phyloP scores from a whole-genome alignment of 2,797 vertebrate species.

The Coregonus sp. region DNA sequence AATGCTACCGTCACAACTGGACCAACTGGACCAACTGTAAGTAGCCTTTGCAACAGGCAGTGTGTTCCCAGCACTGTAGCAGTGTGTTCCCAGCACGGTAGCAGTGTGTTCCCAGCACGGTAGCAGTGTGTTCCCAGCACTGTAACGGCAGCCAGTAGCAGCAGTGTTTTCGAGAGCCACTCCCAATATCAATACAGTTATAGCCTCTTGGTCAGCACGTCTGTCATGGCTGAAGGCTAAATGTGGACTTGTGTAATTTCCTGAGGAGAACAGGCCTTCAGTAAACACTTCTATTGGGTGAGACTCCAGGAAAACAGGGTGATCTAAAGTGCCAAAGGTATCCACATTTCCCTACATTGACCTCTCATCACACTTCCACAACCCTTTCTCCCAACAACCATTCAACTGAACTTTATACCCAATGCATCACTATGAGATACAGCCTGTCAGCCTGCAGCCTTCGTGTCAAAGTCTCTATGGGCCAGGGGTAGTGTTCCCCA shows the following conservation, averaged over 20 bases:
- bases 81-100: too few relatives aligned
- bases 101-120: too few relatives aligned
- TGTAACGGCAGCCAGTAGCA: not conserved
- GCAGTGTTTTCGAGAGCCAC: slow-evolving; percentile 22
- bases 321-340: not conserved
- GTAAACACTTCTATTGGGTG: not conserved
- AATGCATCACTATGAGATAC: too few relatives aligned
- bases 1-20: slow-evolving; percentile 31
- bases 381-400: not conserved
- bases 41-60: slow-evolving; percentile 12
- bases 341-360: not conserved
- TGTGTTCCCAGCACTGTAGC: slow-evolving; percentile 15
- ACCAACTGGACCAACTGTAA: slow-evolving; percentile 20
- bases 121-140: too few relatives aligned
- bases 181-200: slow-evolving; percentile 18
- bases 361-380: not conserved
- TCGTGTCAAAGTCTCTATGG: not conserved
- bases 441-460: not conserved
- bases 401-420: not conserved
- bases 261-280: slow-evolving; percentile 11
- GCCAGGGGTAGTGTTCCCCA: not conserved
- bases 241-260: slow-evolving; percentile 7
- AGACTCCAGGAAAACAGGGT: not conserved
- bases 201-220: slow-evolving; percentile 17
- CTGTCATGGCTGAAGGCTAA: slow-evolving; percentile 20